Percentiles rank a stretch among this genome's conserved stretches.
phyloP scores from a whole-genome alignment of 1,140 invertebrate species.

The Drosophila erecta region DNA sequence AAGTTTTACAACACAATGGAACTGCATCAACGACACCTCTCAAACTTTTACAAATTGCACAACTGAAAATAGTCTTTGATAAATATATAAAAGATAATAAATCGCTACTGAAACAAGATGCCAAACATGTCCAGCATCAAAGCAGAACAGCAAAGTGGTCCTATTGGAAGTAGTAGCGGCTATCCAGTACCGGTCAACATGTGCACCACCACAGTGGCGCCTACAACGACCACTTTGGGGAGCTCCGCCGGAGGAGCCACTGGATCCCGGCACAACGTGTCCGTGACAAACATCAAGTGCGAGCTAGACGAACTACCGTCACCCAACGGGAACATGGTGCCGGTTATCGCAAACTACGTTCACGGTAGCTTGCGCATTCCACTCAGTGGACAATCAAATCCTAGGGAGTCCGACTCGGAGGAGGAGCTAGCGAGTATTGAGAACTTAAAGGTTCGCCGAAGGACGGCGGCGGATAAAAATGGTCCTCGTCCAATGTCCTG shows the following conservation, averaged over 20 bases:
- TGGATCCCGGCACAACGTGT: conserved; percentile 74
- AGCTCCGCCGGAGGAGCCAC: conserved; percentile 14
- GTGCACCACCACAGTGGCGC: conserved; percentile 38
- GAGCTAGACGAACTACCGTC: conserved; percentile 71
- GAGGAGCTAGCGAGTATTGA: conserved; percentile 81
- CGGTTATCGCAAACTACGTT: conserved; percentile 72
- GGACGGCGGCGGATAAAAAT: conserved; percentile 65
- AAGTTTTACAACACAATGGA: conserved; percentile 75
- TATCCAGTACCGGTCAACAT: conserved; percentile 73
- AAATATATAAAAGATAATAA: conserved; percentile 3
- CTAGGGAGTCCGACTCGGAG: conserved; percentile 73
- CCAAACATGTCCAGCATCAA: conserved; percentile 80
- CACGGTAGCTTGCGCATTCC: conserved; percentile 75
- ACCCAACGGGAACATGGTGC: conserved; percentile 78
- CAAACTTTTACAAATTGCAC: conserved; percentile 82
- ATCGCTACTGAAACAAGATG: conserved; percentile 32
- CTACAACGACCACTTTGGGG: conserved; percentile 25
- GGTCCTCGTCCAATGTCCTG: conserved; percentile 93
- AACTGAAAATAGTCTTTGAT: conserved; percentile 35
- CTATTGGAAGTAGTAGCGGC: conserved; percentile 40
- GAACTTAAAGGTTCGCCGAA: conserved; percentile 73
- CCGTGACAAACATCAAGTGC: conserved; percentile 84
- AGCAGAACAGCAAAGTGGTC: conserved; percentile 68
- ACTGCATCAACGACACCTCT: conserved; percentile 82
- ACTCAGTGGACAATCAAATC: conserved; percentile 33